Conservation (phyloP, 2,113 vertebrate genomes). For the Chionodraco myersi region DNA sequence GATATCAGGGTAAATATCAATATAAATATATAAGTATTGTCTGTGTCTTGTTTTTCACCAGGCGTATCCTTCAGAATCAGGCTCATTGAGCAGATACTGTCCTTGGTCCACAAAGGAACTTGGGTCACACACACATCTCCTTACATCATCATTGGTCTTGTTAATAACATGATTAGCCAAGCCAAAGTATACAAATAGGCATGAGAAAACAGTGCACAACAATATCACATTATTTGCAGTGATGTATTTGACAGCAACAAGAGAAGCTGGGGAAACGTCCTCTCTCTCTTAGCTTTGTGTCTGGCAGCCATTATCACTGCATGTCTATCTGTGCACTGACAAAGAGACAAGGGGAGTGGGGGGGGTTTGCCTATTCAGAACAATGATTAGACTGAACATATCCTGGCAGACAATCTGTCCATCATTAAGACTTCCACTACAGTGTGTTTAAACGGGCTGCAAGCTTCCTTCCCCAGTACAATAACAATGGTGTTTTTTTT, state of each 20-base stretch:
- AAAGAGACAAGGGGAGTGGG: constrained; percentile 8
- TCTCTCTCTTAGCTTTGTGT: not conserved
- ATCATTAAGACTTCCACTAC: not conserved
- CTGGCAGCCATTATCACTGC: not conserved
- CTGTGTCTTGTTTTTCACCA: too few species aligned
- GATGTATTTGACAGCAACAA: constrained; percentile 20
- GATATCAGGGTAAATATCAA: too few species aligned
- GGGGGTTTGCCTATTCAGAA: constrained; percentile 5
- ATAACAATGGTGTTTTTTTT: not conserved
- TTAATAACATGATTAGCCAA: not conserved
- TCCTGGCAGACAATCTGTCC: constrained; percentile 45
- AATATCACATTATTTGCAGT: not conserved
- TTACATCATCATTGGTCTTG: not conserved
- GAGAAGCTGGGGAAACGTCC: not conserved
- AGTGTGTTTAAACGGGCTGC: not conserved
- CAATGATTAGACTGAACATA: constrained; percentile 12
- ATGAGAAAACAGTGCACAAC: not conserved
- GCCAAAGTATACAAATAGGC: not conserved
- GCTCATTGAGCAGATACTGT: not conserved
- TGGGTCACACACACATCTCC: not conserved
- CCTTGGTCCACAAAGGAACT: not conserved
- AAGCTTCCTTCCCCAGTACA: not conserved
- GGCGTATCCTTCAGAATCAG: too few species aligned
- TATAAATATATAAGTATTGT: too few species aligned
- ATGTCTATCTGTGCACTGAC: not conserved